phyloP scores from a whole-genome alignment of 2,888 invertebrate genomes.

The Poecilobothrus nobilitatus region DNA sequence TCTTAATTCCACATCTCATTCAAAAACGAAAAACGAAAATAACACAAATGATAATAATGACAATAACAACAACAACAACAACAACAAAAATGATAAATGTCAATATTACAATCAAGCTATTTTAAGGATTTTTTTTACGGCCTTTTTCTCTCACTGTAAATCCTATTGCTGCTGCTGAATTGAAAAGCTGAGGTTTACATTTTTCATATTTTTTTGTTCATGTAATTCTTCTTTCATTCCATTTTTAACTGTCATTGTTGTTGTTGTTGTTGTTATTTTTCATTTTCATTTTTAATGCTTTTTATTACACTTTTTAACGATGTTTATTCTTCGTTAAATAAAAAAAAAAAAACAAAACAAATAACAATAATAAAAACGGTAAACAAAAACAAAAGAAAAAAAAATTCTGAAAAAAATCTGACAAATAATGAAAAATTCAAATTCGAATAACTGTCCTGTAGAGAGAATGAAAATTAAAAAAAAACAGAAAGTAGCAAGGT shows the following conservation, averaged over 20 bases:
- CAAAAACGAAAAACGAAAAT: too few species aligned
- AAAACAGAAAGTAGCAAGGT: too few species aligned
- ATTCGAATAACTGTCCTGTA: neutral
- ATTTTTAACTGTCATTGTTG: too few species aligned
- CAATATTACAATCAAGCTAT: neutral
- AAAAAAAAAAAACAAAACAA: neutral
- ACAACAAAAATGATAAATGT: neutral
- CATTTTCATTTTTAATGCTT: neutral
- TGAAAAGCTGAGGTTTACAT: neutral
- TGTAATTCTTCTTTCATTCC: too few species aligned
- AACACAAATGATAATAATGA: too few species aligned
- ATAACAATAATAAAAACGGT: neutral
- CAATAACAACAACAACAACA: too few species aligned
- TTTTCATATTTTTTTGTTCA: too few species aligned
- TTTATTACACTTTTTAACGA: conserved; percentile 4
- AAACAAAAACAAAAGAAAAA: too few species aligned
- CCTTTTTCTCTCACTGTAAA: too few species aligned
- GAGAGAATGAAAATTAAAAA: too few species aligned
- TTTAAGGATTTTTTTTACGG: neutral
- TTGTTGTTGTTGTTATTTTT: neutral
- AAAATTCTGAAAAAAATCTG: too few species aligned
- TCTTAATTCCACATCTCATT: too few species aligned
- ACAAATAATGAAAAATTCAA: neutral
- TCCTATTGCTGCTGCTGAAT: neutral
- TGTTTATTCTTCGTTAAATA: neutral